These are phyloP conservation scores for Drosophila arawakana DNA, from an alignment of 1,140 invertebrate genomes.

Conservation along the genomic window DNA sequence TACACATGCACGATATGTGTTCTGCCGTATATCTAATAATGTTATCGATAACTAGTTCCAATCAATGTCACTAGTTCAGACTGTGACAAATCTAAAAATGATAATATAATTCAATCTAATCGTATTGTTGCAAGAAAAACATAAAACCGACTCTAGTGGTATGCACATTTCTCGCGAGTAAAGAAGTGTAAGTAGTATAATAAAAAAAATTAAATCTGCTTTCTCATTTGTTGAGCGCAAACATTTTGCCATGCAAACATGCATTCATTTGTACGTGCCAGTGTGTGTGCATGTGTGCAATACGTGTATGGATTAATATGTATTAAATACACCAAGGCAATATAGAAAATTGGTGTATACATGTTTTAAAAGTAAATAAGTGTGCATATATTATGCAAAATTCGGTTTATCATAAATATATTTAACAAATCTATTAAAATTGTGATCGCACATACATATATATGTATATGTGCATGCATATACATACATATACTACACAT, in stretches of 20 bases:
- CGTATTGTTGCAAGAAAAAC: slow-evolving; percentile 25
- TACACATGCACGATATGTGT: neutral
- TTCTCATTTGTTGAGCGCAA: neutral
- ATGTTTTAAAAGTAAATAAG: slow-evolving; percentile 5
- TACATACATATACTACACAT: neutral
- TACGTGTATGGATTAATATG: slow-evolving; percentile 6
- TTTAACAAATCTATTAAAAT: neutral
- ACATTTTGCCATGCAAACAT: neutral
- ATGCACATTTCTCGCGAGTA: slow-evolving; percentile 2
- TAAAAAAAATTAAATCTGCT: neutral
- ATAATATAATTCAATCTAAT: slow-evolving; percentile 51
- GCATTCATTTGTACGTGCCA: neutral
- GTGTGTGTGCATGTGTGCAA: neutral
- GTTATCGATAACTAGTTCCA: slow-evolving; percentile 12
- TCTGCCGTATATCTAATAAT: neutral
- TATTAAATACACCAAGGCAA: slow-evolving; percentile 1
- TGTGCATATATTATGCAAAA: neutral
- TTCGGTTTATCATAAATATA: neutral
- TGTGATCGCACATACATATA: neutral
- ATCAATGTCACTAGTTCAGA: slow-evolving; percentile 18
- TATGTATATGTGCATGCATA: neutral
- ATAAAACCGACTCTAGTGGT: slow-evolving; percentile 18
- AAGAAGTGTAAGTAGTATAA: slow-evolving; percentile 35
- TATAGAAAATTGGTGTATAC: slow-evolving; percentile 3
- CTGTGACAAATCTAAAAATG: slow-evolving; percentile 48